Conservation (phyloP, 2,888 invertebrate genomes). For the Sminthurides aquaticus region DNA sequence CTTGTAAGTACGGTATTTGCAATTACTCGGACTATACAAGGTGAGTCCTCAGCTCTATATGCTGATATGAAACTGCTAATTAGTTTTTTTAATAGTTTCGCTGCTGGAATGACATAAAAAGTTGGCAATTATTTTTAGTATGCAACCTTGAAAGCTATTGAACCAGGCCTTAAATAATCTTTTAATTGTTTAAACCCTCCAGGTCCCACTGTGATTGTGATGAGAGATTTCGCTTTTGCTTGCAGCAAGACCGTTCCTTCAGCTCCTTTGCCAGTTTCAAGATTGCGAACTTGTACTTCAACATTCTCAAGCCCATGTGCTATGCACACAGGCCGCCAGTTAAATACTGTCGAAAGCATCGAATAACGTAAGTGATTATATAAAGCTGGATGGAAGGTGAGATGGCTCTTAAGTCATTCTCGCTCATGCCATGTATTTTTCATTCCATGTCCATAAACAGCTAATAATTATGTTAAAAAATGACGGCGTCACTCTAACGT, state of each 20-base stretch:
- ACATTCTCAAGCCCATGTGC: slow-evolving; percentile 63
- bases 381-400: no score
- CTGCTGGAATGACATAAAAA: no score
- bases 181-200: no score
- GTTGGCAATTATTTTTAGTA: not conserved
- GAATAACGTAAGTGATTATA: slow-evolving; percentile 37
- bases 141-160: no score
- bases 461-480: no score
- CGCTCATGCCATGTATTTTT: no score
- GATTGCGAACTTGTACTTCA: slow-evolving; percentile 65
- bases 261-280: slow-evolving; percentile 50
- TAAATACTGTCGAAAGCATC: slow-evolving; percentile 48
- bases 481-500: no score
- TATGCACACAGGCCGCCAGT: slow-evolving; percentile 58
- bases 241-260: slow-evolving; percentile 54
- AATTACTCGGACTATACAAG: slow-evolving; percentile 62
- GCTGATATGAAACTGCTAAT: not conserved
- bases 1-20: slow-evolving; percentile 55
- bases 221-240: slow-evolving; percentile 58
- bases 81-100: no score
- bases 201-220: slow-evolving; percentile 68
- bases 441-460: no score
- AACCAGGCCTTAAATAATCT: no score
- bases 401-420: no score
- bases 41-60: slow-evolving; percentile 49